Evolutionary conservation across 2,113 vertebrate genomes (phyloP), one percentile per base, ranked within the genome.

Genomic region (Catharus bicknelli): DNA sequence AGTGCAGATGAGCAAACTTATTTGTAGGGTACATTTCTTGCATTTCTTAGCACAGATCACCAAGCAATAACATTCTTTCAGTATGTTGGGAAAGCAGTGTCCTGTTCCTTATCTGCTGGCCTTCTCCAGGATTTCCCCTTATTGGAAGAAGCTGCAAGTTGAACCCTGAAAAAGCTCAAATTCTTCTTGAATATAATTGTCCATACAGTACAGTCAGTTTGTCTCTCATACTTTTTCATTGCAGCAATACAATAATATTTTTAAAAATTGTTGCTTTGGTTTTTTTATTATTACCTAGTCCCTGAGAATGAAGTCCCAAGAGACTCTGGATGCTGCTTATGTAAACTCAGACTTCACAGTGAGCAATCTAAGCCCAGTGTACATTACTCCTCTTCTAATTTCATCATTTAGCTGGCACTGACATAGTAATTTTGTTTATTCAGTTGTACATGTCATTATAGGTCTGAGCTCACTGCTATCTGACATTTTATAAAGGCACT

Each of bases 361-460:
- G 14, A 68, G 27, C 23, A 53, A 32, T 69, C n/a, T 66, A 53
- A 91, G 40, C 8, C 20, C 42, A 47, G 23, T 45, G 18, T 68
- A 51, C 32, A 72, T 48, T 42, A 26, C 11, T 67, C 10, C 8
- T 90, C 38, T 40, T 88, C 69, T 69, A 43, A 54, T 13, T 40
- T 86, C 22, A 7, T 69, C 38, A 47, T 68, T 90, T 63, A 64
- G 14, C 19, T 93, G 73, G 6, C 54, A 67, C 29, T 57, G 40
- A 75, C 5, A 96, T 59, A 96, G 86, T 87, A 2, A 79, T 88
- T 95, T 50, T 95, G 74, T 97, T 97, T 97, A 69, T 95, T 94
- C 96, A 97, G 94, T 93, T 96, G 93, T 84, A 94, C 72, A 48
- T 79, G 77, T 72, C 76, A 64, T 55, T 48, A 75, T 68, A 76